Evolutionary conservation across 2,888 invertebrate genomes (phyloP).

Genomic region (Drosophila trichaetosa): DNA sequence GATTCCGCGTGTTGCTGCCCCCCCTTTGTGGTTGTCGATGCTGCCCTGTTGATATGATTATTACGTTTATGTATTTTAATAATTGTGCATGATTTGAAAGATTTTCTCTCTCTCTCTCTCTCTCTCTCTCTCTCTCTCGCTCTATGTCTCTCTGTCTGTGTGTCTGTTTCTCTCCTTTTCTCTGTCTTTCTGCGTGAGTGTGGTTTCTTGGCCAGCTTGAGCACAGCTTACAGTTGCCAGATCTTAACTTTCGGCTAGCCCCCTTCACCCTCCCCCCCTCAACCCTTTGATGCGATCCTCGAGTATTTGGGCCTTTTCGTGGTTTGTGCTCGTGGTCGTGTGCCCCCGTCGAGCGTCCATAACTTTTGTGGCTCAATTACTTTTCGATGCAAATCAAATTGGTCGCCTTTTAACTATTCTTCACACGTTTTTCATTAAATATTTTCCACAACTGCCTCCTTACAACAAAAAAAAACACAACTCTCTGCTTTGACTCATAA

Average conservation of each 20-base stretch:
- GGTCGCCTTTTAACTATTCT: conserved; percentile 79
- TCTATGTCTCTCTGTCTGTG: not conserved
- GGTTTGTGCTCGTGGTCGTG: conserved; percentile 47
- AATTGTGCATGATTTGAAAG: conserved; percentile 82
- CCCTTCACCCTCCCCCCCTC: not conserved
- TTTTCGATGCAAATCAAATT: conserved; percentile 82
- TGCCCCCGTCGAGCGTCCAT: conserved; percentile 75
- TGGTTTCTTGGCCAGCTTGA: conserved; percentile 18
- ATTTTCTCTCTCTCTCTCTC: conserved; percentile 49
- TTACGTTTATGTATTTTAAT: conserved; percentile 83
- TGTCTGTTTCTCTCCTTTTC: not conserved
- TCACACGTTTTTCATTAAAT: conserved; percentile 81
- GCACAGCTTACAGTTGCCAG: conserved; percentile 20
- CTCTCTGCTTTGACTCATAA: conserved; percentile 54
- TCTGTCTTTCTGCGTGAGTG: not conserved
- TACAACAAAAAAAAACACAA: conserved; percentile 12
- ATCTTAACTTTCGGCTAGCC: conserved; percentile 17
- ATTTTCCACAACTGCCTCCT: conserved; percentile 33
- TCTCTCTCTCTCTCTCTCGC: conserved; percentile 2
- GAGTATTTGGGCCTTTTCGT: conserved; percentile 18
- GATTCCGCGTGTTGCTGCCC: conserved; percentile 61
- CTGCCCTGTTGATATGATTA: conserved; percentile 83
- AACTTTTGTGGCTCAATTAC: conserved; percentile 81
- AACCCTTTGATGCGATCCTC: conserved; percentile 3
- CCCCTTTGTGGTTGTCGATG: conserved; percentile 39